phyloP scores from a whole-genome alignment of 1,140 invertebrate species.

The Vanessa tameamea region DNA sequence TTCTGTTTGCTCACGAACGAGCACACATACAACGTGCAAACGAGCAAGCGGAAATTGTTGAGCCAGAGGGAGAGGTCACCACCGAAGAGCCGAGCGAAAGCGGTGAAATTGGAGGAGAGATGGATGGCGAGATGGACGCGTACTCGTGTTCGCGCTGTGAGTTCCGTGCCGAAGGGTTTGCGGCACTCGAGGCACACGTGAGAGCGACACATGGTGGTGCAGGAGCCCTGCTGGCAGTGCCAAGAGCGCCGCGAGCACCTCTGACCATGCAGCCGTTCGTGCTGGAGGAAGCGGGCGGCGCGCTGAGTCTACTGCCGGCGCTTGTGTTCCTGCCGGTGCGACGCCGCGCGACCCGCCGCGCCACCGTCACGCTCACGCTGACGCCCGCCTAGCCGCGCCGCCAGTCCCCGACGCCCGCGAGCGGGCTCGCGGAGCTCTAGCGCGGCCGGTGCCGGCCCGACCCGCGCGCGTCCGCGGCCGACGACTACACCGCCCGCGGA shows the following conservation, averaged over 20 bases:
- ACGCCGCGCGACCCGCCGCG: conserved; percentile 88
- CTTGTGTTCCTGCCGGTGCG: conserved; percentile 95
- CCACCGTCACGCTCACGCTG: conserved; percentile 94
- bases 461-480: conserved; percentile 48
- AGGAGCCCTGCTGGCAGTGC: conserved; percentile 84
- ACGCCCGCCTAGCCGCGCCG: conserved; percentile 88
- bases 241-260: conserved; percentile 82
- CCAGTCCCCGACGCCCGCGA: conserved; percentile 1
- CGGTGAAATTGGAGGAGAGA: conserved; percentile 44
- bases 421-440: background rate
- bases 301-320: conserved; percentile 89
- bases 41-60: conserved; percentile 44
- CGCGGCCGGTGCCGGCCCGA: conserved; percentile 23
- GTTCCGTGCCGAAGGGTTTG: conserved; percentile 83
- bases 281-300: conserved; percentile 84
- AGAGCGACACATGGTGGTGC: conserved; percentile 83
- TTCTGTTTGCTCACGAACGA: conserved; percentile 94
- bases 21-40: conserved; percentile 83
- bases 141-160: conserved; percentile 86
- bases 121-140: conserved; percentile 52
- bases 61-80: conserved; percentile 48
- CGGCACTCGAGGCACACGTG: conserved; percentile 85
- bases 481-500: conserved; percentile 56
- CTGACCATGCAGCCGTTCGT: conserved; percentile 94
- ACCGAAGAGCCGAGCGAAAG: conserved; percentile 50